phyloP scores from a whole-genome alignment of 2,888 invertebrate genomes.

The Lasioglossum calceatum region DNA sequence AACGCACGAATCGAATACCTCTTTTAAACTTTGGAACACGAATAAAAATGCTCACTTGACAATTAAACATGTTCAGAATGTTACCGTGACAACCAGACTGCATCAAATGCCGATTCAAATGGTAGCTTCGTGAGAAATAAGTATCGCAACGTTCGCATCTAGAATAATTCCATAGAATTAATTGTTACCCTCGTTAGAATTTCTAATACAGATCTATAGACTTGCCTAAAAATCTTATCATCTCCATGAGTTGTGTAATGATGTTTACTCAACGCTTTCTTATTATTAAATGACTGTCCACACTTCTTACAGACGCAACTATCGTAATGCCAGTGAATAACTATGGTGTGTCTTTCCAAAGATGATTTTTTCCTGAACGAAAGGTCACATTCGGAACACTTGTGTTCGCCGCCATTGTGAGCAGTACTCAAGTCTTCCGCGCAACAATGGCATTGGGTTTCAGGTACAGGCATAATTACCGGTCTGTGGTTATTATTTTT shows the following conservation, averaged over 20 bases:
- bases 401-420: conserved; percentile 86
- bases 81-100: conserved; percentile 86
- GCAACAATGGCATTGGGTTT: conserved; percentile 86
- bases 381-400: conserved; percentile 88
- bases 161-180: conserved; percentile 27
- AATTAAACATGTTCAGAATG: conserved; percentile 85
- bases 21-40: not conserved
- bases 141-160: conserved; percentile 85
- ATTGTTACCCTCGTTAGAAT: not conserved
- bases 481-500: conserved; percentile 67
- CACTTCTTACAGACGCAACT: conserved; percentile 89
- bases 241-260: conserved; percentile 85
- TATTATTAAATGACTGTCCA: conserved; percentile 88
- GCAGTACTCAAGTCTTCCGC: conserved; percentile 86
- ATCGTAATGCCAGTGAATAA: conserved; percentile 89
- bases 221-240: conserved; percentile 84
- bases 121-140: conserved; percentile 85
- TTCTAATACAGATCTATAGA: not conserved
- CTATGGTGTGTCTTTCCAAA: conserved; percentile 88
- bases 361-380: conserved; percentile 89
- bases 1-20: not conserved
- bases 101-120: conserved; percentile 85
- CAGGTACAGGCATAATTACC: conserved; percentile 78
- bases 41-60: conserved; percentile 84
- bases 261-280: conserved; percentile 88